Evolutionary conservation across 2,888 invertebrate species (phyloP), one percentile per base, ranked within the genome.

Genomic region (Odontomyia ornata): DNA sequence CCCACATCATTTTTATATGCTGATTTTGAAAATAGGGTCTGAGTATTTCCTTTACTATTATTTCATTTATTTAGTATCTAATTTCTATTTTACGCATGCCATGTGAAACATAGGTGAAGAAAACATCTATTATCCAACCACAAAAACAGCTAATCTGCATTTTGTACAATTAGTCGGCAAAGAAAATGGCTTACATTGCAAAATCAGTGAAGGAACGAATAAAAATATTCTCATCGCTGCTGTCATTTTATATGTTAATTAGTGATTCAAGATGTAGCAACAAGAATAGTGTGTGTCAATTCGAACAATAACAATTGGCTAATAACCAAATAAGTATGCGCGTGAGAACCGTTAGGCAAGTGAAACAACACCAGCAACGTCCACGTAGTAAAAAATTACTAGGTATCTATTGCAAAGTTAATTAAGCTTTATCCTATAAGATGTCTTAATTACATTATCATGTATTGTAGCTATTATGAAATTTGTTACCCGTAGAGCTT

Each of bases 301-400:
- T 73, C 36, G 5, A 30, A 73, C 69, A 47, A 69, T 69, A 69
- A 30, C 36, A 30, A 23, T 69, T 47, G 15, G 65, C 36, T 65
- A 30, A 36, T 7, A 73, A 65, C 30, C 43, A 43, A 36, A 77
- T 77, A 76, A 80, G 75, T 75, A 81, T 81, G 80, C 80, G 80
- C 76, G 78, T 80, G 73, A 89, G 90, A 83, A 92, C 92, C 81
- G 92, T 93, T 82, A 90, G 92, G 82, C 92, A 91, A 89, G 90
- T 93, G 81, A 93, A 92, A 87, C 90, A 91, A 84, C 89, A 89
- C 83, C 91, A 91, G 87, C 91, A 91, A 87, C 87, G 88, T 80
- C 84, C 80, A 60, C 80, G 80, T 15, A 75, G 52, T 46, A 77
- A 77, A 77, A 77, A 71, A 62, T 30, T 46, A 75, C 46, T 46